A percentile compares a stretch with the other conserved stretches of the same genome.
Conservation (phyloP, 2,888 invertebrate species). For the Urechis unicinctus region DNA sequence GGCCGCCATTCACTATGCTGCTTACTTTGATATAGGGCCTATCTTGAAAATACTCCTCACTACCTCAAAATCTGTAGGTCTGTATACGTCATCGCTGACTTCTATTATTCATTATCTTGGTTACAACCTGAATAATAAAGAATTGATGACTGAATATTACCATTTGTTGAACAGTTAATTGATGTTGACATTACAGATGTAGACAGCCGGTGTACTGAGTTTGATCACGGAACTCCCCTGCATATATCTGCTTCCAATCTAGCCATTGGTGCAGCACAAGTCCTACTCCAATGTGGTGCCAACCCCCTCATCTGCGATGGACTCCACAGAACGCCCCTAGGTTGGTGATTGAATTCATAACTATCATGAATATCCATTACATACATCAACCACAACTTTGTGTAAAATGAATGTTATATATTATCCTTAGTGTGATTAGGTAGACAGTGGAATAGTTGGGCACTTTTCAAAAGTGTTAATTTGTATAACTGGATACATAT, state of each 20-base stretch:
- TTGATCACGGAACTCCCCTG: slow-evolving; percentile 53
- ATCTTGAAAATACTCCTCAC: slow-evolving; percentile 47
- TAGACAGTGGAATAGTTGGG: no score
- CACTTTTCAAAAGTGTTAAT: background rate
- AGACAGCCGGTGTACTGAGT: slow-evolving; percentile 52
- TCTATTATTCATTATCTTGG: background rate
- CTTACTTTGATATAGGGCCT: slow-evolving; percentile 54
- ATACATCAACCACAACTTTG: background rate
- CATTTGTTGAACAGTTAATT: background rate
- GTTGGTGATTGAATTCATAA: no score
- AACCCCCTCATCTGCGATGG: slow-evolving; percentile 41
- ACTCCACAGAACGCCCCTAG: slow-evolving; percentile 36
- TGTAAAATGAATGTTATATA: no score
- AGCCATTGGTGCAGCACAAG: slow-evolving; percentile 49
- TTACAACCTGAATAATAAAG: background rate
- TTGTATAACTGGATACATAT: no score
- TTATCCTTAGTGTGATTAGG: no score
- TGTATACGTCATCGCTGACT: no score
- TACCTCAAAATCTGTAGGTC: slow-evolving; percentile 14
- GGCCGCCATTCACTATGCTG: slow-evolving; percentile 55
- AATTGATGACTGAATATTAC: no score
- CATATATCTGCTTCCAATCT: slow-evolving; percentile 54
- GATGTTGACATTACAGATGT: slow-evolving; percentile 40
- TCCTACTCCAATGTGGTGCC: slow-evolving; percentile 50
- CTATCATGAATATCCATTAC: background rate